Conservation (phyloP, 2,888 invertebrate species). For the Cantharis lateralis region DNA sequence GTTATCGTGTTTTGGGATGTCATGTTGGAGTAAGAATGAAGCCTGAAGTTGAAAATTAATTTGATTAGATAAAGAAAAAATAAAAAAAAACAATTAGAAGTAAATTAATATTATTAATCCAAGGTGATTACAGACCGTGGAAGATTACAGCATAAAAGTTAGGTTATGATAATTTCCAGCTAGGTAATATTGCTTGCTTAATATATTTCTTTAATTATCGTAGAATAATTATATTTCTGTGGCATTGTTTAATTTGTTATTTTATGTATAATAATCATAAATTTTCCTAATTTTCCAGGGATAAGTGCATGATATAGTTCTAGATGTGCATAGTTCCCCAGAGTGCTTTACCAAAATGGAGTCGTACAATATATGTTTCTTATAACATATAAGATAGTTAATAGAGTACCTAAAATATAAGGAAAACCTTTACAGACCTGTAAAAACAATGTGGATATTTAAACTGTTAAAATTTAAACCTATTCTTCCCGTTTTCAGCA, state of each 20-base stretch:
- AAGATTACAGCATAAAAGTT: not conserved
- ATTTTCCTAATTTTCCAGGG: constrained; percentile 16
- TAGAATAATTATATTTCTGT: not conserved
- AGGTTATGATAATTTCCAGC: not conserved
- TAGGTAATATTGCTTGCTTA: not conserved
- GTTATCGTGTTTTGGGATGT: no score
- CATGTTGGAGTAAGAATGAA: no score
- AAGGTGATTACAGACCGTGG: no score
- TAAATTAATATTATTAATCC: no score
- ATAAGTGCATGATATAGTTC: constrained; percentile 11
- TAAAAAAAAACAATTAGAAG: no score
- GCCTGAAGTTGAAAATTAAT: no score
- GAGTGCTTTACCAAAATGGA: constrained; percentile 15
- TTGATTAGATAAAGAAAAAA: no score
- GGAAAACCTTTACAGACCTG: not conserved
- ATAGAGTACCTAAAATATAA: not conserved
- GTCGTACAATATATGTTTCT: constrained; percentile 14
- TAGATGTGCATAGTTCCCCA: constrained; percentile 15
- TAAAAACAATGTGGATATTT: not conserved
- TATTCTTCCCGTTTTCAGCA: not conserved
- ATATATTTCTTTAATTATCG: not conserved
- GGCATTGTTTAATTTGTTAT: not conserved
- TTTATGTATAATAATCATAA: constrained; percentile 12
- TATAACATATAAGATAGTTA: constrained; percentile 19
- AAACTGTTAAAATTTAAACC: not conserved